Evolutionary conservation across 2,113 vertebrate species (phyloP).

Genomic region (Orcinus orca): DNA sequence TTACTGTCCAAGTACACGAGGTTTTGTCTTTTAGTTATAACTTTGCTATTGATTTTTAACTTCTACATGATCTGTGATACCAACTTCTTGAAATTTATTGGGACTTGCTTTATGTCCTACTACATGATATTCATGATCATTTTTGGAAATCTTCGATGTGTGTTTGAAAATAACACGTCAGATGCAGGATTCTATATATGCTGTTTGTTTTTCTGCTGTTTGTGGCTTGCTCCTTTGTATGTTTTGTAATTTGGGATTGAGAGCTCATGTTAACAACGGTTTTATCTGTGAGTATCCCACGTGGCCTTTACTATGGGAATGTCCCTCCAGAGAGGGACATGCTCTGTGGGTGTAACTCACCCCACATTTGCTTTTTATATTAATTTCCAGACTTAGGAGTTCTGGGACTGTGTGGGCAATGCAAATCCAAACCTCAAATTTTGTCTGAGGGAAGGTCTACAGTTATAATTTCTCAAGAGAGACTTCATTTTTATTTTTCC

Average conservation of each 20-base stretch:
- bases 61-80: not conserved
- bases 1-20: not conserved
- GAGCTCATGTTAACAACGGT: not conserved
- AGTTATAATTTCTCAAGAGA: not conserved
- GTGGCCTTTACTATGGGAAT: not conserved
- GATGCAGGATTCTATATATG: not conserved
- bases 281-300: not conserved
- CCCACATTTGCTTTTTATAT: not conserved
- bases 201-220: not conserved
- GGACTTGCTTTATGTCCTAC: not conserved
- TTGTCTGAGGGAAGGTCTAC: conserved; percentile 4
- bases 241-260: not conserved
- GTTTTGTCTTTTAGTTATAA: not conserved
- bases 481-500: not conserved
- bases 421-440: not conserved
- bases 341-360: not conserved
- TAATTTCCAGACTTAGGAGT: not conserved
- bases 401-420: not conserved
- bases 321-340: not conserved
- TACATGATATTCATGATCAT: fast-evolving
- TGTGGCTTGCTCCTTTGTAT: not conserved
- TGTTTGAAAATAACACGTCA: not conserved
- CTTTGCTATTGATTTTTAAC: not conserved
- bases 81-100: not conserved
- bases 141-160: not conserved